Conservation (phyloP, 2,113 vertebrate genomes). For the Trochalopteron elliotii region DNA sequence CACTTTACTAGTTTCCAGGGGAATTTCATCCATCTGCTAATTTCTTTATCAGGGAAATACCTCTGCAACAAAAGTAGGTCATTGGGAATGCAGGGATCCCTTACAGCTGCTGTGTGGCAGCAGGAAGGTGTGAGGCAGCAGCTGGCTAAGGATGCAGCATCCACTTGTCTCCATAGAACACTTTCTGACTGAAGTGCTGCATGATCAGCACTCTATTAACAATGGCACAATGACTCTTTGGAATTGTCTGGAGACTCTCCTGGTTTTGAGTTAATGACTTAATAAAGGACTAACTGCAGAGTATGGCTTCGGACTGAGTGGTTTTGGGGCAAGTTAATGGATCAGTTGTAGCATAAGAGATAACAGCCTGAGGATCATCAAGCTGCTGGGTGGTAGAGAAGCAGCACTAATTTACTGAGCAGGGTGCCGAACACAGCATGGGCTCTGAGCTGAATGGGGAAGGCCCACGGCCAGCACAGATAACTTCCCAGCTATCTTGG, state of each 20-base stretch:
- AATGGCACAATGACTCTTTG: neutral
- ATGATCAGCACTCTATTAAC: neutral
- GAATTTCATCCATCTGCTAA: neutral
- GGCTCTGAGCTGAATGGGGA: neutral
- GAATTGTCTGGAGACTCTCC: neutral
- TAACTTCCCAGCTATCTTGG: neutral
- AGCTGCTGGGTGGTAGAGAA: neutral
- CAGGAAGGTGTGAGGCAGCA: neutral
- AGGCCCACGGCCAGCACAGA: neutral
- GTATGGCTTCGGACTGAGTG: neutral
- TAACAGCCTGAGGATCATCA: neutral
- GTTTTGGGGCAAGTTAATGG: neutral
- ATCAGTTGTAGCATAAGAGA: neutral
- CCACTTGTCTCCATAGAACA: neutral
- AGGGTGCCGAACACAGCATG: neutral
- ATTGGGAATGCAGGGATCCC: neutral
- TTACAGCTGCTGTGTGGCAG: neutral
- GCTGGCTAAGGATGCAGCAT: neutral
- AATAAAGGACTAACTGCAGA: neutral
- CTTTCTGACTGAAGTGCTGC: neutral
- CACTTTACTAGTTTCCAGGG: neutral
- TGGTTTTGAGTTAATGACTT: neutral
- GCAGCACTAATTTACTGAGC: neutral
- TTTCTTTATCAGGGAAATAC: neutral
- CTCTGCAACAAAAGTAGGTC: neutral